Evolutionary conservation across 2,888 invertebrate species (phyloP), one percentile per base, ranked within the genome.

Genomic region (Cephus pygmeus): DNA sequence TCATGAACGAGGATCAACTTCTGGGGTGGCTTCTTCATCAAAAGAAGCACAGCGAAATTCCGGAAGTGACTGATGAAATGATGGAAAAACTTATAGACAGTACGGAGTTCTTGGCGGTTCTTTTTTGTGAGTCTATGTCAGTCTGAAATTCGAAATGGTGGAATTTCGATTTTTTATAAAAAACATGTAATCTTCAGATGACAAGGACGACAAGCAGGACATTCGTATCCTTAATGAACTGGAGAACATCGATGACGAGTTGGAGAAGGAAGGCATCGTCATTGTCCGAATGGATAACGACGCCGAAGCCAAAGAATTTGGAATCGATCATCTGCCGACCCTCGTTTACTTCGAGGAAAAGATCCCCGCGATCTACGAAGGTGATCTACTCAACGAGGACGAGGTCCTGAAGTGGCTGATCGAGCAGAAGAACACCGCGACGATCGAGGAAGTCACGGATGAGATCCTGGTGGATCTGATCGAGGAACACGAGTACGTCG

Each of bases 401-500:
- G 97, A 97, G 92, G 97, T 98, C 9, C 92, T 98, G n/a, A 95
- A 96, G 85, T 98, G 98, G 98, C 92, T 97, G 1, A 94, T 97
- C 82, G 94, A 97, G 85, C 97, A 98, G 89, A 97, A 98, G 91
- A 95, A 95, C 88, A 95, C 96, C 1, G 97, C 97, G 12, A 98
- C 98, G 9, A 98, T 98, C 86, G 98, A 98, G 92, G 98, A 98
- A 92, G 97, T 98, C 69, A 97, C 97, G 4, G 98, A 98, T 90
- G 97, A 98, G 92, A 97, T 98, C 86, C 92, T 98, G 35, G 93
- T 94, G 80, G 96, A 96, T 87, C 93, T 98, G 35, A 97, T 98
- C 85, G 96, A 96, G 83, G 97, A 97, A 88, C 97, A 97, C 88
- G 97, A 97, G 93, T 98, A 98, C 90, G 97, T 98, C 71, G 97